Evolutionary conservation across 2,797 vertebrate genomes (phyloP).

Genomic region (Gambelia wislizenii): DNA sequence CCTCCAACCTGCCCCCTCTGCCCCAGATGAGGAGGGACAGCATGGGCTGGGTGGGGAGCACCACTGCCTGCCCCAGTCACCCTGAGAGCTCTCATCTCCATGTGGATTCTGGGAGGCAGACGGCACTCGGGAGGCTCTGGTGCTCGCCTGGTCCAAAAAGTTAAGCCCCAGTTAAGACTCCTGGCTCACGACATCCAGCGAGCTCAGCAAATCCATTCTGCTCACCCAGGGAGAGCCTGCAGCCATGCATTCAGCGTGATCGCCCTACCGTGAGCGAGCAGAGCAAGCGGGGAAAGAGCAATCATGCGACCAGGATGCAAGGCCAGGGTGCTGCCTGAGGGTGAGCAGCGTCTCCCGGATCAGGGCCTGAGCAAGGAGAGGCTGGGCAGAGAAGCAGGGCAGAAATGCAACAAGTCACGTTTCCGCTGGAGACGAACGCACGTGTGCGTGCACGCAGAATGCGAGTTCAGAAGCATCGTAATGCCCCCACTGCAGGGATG

Average conservation of each 20-base stretch:
- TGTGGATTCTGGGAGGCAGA: constrained; percentile 63
- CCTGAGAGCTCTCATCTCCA: constrained; percentile 56
- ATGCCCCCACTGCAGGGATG: too few species aligned
- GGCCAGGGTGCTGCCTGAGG: not conserved
- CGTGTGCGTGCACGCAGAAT: too few species aligned
- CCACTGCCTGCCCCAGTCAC: constrained; percentile 55
- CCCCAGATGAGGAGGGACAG: constrained; percentile 58
- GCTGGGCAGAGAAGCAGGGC: not conserved
- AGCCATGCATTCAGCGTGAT: constrained; percentile 40
- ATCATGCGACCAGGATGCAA: not conserved
- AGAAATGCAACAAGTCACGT: too few species aligned
- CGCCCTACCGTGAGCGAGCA: not conserved
- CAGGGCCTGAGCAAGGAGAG: not conserved
- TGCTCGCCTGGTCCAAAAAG: constrained; percentile 61
- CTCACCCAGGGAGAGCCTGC: not conserved
- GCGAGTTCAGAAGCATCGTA: too few species aligned
- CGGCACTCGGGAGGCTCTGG: constrained; percentile 51
- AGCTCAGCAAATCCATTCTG: constrained; percentile 62
- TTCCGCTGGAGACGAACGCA: too few species aligned
- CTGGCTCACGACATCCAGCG: constrained; percentile 61
- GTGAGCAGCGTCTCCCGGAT: not conserved
- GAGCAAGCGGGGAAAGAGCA: not conserved
- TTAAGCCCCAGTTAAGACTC: constrained; percentile 58
- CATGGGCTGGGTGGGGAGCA: constrained; percentile 16
- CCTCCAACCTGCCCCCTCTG: constrained; percentile 42